These are phyloP conservation scores for Vimba vimba DNA, from an alignment of 2,113 vertebrate species.

Conservation along the genomic window DNA sequence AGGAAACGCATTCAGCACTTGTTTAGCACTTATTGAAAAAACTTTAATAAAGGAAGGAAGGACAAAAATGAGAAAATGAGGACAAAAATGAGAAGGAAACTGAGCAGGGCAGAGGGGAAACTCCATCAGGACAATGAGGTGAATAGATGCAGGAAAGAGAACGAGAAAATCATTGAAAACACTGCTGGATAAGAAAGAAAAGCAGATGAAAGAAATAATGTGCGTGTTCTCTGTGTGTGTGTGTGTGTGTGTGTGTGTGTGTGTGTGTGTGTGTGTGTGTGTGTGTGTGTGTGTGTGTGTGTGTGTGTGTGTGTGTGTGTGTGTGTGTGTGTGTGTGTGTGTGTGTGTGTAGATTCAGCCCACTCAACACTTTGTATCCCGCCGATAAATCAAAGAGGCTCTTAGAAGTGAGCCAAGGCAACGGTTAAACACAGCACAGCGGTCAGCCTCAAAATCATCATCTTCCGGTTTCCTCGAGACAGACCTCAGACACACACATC, in stretches of 20 bases:
- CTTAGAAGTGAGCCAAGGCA: constrained; percentile 3
- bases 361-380: constrained; percentile 38
- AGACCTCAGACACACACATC: background rate
- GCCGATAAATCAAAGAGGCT: constrained; percentile 37
- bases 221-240: background rate
- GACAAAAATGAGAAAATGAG: background rate
- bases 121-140: background rate
- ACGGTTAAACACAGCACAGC: constrained; percentile 9
- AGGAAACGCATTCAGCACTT: background rate
- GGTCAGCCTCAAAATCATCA: constrained; percentile 8
- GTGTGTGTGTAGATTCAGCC: background rate
- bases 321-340: background rate
- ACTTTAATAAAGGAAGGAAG: background rate
- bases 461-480: background rate
- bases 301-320: background rate
- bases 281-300: background rate
- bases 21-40: background rate
- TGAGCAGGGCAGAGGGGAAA: background rate
- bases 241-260: background rate
- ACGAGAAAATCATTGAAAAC: background rate
- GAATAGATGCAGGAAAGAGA: constrained; percentile 13
- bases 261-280: background rate
- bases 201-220: constrained; percentile 29
- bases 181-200: constrained; percentile 43
- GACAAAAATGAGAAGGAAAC: background rate